phyloP scores from a whole-genome alignment of 2,888 invertebrate species.

The Sinotaia quadrata region DNA sequence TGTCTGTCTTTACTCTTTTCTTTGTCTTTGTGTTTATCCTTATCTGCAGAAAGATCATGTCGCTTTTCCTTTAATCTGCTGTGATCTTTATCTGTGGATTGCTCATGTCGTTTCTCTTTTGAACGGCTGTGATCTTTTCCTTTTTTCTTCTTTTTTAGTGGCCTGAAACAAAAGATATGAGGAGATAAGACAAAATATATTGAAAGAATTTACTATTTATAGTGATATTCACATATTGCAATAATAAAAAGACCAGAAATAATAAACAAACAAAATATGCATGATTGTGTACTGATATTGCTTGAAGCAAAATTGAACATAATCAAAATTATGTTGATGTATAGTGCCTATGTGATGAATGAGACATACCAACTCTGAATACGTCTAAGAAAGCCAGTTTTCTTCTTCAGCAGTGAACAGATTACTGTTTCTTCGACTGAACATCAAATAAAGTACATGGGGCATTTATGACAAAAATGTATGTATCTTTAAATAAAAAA shows the following conservation, averaged over 20 bases:
- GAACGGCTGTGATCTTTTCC: slow-evolving; percentile 5
- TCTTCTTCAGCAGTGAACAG: too few species aligned
- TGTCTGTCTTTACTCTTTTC: neutral
- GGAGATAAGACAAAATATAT: neutral
- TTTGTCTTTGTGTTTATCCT: slow-evolving; percentile 9
- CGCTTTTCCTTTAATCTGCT: slow-evolving; percentile 7
- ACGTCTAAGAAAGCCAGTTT: too few species aligned
- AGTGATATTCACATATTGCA: neutral
- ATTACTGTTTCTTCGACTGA: too few species aligned
- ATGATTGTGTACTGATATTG: neutral
- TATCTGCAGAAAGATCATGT: neutral
- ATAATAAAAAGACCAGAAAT: neutral
- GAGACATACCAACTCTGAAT: too few species aligned
- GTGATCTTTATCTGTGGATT: slow-evolving; percentile 13
- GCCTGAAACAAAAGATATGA: neutral
- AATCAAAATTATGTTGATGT: too few species aligned
- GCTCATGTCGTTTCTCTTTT: slow-evolving; percentile 8
- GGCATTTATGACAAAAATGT: too few species aligned
- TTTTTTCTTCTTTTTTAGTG: slow-evolving; percentile 24
- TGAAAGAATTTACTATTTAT: neutral
- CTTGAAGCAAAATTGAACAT: too few species aligned
- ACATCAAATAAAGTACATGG: too few species aligned
- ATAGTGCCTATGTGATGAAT: too few species aligned
- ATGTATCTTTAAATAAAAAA: too few species aligned
- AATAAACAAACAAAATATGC: neutral